A percentile compares a stretch with the other conserved stretches of the same genome.
These are phyloP conservation scores for Leucania comma DNA, from an alignment of 2,888 invertebrate species.

Conservation along the genomic window DNA sequence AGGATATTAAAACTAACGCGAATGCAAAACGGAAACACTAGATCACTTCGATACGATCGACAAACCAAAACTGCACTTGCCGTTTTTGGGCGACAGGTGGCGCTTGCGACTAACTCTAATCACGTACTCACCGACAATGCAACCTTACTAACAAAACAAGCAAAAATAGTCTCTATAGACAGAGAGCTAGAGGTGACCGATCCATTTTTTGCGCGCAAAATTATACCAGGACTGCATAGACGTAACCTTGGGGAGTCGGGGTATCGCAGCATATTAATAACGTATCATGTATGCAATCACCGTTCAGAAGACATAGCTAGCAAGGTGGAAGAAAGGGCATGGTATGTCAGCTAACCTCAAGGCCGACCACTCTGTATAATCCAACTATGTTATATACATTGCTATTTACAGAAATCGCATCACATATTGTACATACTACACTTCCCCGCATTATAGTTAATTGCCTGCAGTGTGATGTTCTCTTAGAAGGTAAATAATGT, in stretches of 20 bases:
- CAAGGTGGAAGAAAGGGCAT: constrained; percentile 90
- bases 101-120: constrained; percentile 74
- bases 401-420: constrained; percentile 63
- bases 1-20: constrained; percentile 58
- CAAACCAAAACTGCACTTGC: constrained; percentile 71
- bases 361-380: constrained; percentile 80
- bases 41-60: constrained; percentile 64
- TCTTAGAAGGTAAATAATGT: constrained; percentile 81
- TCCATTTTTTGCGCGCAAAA: constrained; percentile 55
- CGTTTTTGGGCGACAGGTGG: constrained; percentile 80
- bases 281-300: constrained; percentile 87
- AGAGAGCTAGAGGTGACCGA: constrained; percentile 52
- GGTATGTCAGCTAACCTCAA: constrained; percentile 85
- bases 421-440: constrained; percentile 63
- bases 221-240: constrained; percentile 76
- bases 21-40: constrained; percentile 65
- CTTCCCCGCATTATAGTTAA: constrained; percentile 73
- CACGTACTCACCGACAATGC: constrained; percentile 72
- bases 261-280: constrained; percentile 87
- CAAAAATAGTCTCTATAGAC: constrained; percentile 42
- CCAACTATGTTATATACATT: constrained; percentile 69
- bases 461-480: constrained; percentile 76
- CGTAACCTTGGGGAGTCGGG: constrained; percentile 79
- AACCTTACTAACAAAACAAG: constrained; percentile 23
- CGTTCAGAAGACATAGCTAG: constrained; percentile 86